A percentile compares a stretch with the other conserved stretches of the same genome.
Evolutionary conservation across 2,797 vertebrate species (phyloP).

Genomic region (Dipus sagitta): DNA sequence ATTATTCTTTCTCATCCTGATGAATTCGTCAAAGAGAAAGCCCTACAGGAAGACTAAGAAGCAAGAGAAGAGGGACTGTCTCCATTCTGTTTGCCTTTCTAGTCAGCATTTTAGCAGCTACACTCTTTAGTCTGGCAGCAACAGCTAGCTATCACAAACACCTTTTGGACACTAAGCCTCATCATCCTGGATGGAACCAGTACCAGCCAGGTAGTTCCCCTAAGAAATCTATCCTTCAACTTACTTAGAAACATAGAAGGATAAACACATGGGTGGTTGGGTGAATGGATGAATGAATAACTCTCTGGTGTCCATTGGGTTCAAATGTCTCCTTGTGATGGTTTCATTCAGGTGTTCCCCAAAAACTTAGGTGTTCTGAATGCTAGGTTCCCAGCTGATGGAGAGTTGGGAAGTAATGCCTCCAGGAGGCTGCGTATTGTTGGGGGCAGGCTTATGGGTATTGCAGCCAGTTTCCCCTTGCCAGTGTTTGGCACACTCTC

Average conservation of each 20-base stretch:
- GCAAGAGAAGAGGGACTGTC: not conserved
- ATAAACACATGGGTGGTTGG: not conserved
- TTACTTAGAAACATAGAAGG: not conserved
- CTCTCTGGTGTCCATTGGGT: not conserved
- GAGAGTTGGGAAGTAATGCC: too few relatives aligned
- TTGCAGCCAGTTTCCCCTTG: too few relatives aligned
- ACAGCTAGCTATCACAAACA: not conserved
- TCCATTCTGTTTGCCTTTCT: not conserved
- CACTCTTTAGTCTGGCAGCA: not conserved
- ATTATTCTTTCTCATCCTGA: not conserved
- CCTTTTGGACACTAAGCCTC: not conserved
- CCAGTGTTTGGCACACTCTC: too few relatives aligned
- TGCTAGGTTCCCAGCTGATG: too few relatives aligned
- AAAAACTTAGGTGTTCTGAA: too few relatives aligned
- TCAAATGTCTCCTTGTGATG: not conserved
- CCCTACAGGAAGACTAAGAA: not conserved
- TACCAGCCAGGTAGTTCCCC: not conserved
- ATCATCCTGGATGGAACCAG: not conserved
- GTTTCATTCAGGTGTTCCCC: too few relatives aligned
- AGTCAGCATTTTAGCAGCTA: too few relatives aligned
- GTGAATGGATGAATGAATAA: not conserved
- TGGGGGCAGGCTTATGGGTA: too few relatives aligned
- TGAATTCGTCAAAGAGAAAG: too few relatives aligned
- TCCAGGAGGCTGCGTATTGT: too few relatives aligned
- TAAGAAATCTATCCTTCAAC: not conserved